Evolutionary conservation across 1,140 invertebrate genomes (phyloP), one percentile per base, ranked within the genome.

Genomic region (Potamilus streckersoni): DNA sequence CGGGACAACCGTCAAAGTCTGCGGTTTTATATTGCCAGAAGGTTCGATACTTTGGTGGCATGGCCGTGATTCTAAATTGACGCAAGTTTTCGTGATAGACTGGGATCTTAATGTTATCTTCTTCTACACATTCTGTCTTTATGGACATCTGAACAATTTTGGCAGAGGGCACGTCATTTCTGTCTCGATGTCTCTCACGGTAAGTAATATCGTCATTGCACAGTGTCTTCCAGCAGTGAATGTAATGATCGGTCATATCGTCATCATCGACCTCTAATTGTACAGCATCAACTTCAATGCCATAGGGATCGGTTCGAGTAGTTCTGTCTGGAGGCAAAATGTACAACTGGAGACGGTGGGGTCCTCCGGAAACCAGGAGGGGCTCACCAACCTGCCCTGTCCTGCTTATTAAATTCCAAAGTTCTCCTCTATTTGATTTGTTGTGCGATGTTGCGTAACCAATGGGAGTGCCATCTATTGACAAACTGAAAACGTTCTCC

Each of bases 51-150:
- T 17, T 70, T 19, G 69, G 69, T 6, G 58, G 69, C 38, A 59
- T n/a, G 38, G 69, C 69, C 12, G 69, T 38, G 17, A 70, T 56
- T 1, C 69, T 19, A 57, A 58, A 70, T 23, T 59, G 69, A 14
- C 55, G 19, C 13, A 59, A n/a, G n/a, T 14, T 70, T 11, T 70
- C 69, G 58, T 70, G 69, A 59, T 57, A 70, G 19, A 70, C 49
- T 70, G 69, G 69, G 57, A 70, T 70, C 55, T 70, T 70, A 4
- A 70, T 59, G 23, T 70, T 70, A n/a, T 70, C 69, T 31, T 70
- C 69, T 23, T 70, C 69, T 19, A 20, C 19, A 57, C 69, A 70
- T n/a, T 20, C 20, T 15, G 23, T 70, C 12, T 49, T 23, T 19
- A 17, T 19, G n/a, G 55, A 58, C 58, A 56, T 70, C 57, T 70